Evolutionary conservation across 1,140 invertebrate species (phyloP), one percentile per base, ranked within the genome.

Genomic region (Globodera rostochiensis): DNA sequence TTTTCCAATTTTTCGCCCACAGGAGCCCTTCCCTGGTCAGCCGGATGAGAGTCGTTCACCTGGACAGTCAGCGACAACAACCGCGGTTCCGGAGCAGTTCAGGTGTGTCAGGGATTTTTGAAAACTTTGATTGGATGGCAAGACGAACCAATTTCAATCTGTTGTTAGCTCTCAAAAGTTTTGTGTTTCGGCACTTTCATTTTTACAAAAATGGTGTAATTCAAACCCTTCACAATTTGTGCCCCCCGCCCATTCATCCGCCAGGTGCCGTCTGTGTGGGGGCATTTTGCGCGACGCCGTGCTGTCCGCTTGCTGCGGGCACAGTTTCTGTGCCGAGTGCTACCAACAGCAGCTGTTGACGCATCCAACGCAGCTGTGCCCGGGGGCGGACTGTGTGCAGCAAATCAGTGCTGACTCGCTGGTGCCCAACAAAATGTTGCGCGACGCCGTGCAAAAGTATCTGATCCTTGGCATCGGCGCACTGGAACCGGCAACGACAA

Each of bases 241-340:
- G 36, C 25, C 25, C 25, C 19, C 9, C 19, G 11, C 1, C 19
- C 9, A 19, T 64, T 64, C 15, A 19, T 1, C 19, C 15, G 13
- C 11, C 47, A 91, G 95, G 64, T 98, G 97, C 91, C 94, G 93
- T 64, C 93, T 98, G 60, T 98, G 97, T 91, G 93, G 95, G 75
- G 95, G 97, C 91, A 91, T 98, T n/a, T 92, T 98, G 76, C 94
- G 94, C 0, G 96, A 98, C 92, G 96, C 96, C 77, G 95, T 98
- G 15, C 94, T 98, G 92, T 96, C 96, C 90, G 95, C 95, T 2
- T 98, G 97, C 89, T 99, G 96, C 91, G 96, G 95, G 21, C 95
- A 95, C 90, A 97, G 95, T 46, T 98, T 96, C 91, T 99, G 97
- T 91, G 96, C 98, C 92, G 96, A 98, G 91, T 98, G 96, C 95